Percentiles rank a stretch among this genome's conserved stretches.
phyloP scores from a whole-genome alignment of 2,888 invertebrate genomes.

The Pseudoips prasinana region DNA sequence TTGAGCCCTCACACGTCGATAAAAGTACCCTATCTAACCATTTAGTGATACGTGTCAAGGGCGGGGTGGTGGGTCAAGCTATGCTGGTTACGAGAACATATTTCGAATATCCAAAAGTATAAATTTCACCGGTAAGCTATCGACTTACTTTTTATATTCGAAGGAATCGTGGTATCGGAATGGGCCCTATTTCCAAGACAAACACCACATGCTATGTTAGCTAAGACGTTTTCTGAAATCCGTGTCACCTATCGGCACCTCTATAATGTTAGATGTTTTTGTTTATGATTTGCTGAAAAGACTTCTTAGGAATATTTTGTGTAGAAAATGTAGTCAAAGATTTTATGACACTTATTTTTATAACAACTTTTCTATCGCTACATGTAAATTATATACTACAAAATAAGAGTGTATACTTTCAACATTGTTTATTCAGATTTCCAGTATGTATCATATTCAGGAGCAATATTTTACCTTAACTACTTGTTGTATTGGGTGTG shows the following conservation, averaged over 20 bases:
- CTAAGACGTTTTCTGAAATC: conserved; percentile 25
- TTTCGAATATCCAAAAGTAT: conserved; percentile 81
- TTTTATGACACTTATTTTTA: too few relatives aligned
- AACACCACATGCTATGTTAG: conserved; percentile 53
- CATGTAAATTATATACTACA: too few relatives aligned
- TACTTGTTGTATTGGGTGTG: too few relatives aligned
- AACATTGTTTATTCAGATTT: too few relatives aligned
- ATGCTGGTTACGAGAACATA: conserved; percentile 58
- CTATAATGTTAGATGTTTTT: conserved; percentile 28
- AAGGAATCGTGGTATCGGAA: conserved; percentile 68
- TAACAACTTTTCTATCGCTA: too few relatives aligned
- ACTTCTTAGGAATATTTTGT: conserved; percentile 11
- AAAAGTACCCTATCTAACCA: conserved; percentile 13
- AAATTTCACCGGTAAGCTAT: conserved; percentile 80
- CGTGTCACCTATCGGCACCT: conserved; percentile 18
- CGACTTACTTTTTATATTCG: conserved; percentile 81
- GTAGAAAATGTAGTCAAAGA: not conserved
- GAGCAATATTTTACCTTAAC: too few relatives aligned
- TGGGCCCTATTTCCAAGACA: conserved; percentile 76
- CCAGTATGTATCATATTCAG: too few relatives aligned
- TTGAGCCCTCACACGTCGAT: conserved; percentile 42
- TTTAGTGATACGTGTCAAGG: not conserved
- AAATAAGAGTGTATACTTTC: too few relatives aligned
- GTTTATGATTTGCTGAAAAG: conserved; percentile 32
- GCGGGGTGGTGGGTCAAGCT: conserved; percentile 34